Evolutionary conservation across 2,113 vertebrate species (phyloP), one percentile per base, ranked within the genome.

Genomic region (Halichoerus grypus): DNA sequence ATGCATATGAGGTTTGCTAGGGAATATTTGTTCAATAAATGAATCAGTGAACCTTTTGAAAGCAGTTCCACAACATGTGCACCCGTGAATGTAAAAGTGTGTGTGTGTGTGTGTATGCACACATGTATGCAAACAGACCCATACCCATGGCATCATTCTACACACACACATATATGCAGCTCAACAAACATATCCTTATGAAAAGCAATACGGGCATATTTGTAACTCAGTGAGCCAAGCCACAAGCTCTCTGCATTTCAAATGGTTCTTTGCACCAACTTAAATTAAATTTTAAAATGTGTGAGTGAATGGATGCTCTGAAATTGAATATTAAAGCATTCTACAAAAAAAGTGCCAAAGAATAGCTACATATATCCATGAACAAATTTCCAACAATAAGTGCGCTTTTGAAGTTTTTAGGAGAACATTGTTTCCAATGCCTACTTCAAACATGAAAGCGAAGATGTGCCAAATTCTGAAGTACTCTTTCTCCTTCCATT

Each of bases 281-380:
- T 55, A 88, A 86, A 77, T 96, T 36, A 94, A 22, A 63, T 61
- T 92, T 95, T 90, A 9, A 83, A 97, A 94, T 71, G 77, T 83
- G 39, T 80, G 71, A 72, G 31, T 42, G 82, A 95, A 88, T 19
- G 49, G n/a, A 36, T 59, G 57, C 89, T 97, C 97, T 97, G 92
- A 98, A 98, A 98, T 79, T 61, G 82, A 42, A 76, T 76, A 92
- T 95, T 97, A 96, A 94, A 97, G 94, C 87, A 59, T 94, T 86
- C 85, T 88, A n/a, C 90, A 81, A 93, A 69, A 94, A 71, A 94
- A 83, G 84, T 93, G 84, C 94, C 84, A 94, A 86, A 90, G 88
- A 94, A 85, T 59, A 96, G 87, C 92, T 94, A 49, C 39, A 71
- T 89, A 91, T 65, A 96, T 92, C 85, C 63, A 42, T 49, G 94